Base-by-base conservation (phyloP, 2,888 invertebrate genomes). In the Scaptomyza cyrtandrae region DNA sequence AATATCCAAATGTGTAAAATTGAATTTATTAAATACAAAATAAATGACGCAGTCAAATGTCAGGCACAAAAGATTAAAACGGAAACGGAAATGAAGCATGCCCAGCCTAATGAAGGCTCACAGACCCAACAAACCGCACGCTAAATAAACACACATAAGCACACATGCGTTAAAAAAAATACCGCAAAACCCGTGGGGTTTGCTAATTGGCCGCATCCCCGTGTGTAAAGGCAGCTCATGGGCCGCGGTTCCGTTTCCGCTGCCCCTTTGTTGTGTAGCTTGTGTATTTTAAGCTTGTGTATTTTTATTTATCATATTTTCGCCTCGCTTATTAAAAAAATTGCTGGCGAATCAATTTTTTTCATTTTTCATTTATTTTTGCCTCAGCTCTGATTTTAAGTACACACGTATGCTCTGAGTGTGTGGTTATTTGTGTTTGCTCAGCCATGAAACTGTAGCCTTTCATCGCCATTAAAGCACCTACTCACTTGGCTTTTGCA, bases 301-400 rank as follows among this genome's bases (percentile, higher is more conserved):
- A 6, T 72, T 45, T 46, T 58, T 46, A 46, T 46, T 52, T n/a
- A 33, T 46, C 19, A 19, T 16, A 6, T 52, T 52, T 19, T 56
- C 9, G 24, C 57, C 53, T 45, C 14, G 46, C 13, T 50, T 50
- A 11, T 50, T 35, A 50, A n/a, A 71, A 56, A 66, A 66, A 46
- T 9, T 13, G 33, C 58, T 50, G n/a, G 31, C 78, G 75, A 78
- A 82, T 87, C 79, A 87, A 81, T 87, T 72, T 78, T 60, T 73
- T n/a, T n/a, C n/a, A n/a, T n/a, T n/a, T 45, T 50, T 80, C 37
- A 81, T 88, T 88, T 74, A 78, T 71, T 87, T 71, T 81, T 60
- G 69, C 31, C 39, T 68, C 44, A 68, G 63, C 65, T 75, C 68
- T 71, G 69, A 72, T 81, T 77, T 80, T 61, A 69, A 61, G 49